phyloP scores from a whole-genome alignment of 2,113 vertebrate genomes.

The Peromyscus polionotus region DNA sequence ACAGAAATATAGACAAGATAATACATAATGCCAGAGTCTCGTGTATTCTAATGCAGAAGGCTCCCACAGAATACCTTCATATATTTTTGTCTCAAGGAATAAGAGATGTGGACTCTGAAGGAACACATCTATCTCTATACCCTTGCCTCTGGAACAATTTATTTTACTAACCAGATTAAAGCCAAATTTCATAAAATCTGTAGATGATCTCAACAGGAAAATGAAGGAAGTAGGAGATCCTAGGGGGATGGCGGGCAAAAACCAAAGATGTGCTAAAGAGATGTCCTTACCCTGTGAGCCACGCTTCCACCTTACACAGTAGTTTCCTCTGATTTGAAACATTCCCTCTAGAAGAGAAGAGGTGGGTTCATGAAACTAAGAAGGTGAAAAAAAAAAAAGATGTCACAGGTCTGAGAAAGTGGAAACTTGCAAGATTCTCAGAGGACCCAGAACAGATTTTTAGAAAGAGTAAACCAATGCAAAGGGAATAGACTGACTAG shows the following conservation, averaged over 20 bases:
- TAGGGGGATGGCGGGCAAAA: neutral
- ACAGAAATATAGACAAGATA: neutral
- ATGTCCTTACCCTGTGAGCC: neutral
- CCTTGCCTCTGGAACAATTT: neutral
- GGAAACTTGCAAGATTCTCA: neutral
- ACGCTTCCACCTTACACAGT: neutral
- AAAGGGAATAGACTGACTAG: neutral
- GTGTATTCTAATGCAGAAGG: neutral
- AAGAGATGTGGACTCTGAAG: neutral
- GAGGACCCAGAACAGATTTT: neutral
- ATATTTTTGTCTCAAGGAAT: neutral
- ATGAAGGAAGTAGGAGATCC: neutral
- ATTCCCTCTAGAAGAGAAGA: neutral
- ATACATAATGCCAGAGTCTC: neutral
- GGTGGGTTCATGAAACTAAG: neutral
- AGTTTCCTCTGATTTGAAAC: neutral
- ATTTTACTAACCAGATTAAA: neutral
- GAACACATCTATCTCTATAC: neutral
- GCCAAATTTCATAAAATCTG: neutral
- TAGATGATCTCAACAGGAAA: neutral
- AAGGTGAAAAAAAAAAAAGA: neutral
- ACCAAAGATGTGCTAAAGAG: neutral
- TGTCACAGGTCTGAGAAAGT: neutral
- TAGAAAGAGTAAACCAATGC: neutral
- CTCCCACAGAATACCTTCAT: neutral